These are phyloP conservation scores for Gasterosteus aculeatus DNA, from an alignment of 2,113 vertebrate genomes.

Conservation along the genomic window DNA sequence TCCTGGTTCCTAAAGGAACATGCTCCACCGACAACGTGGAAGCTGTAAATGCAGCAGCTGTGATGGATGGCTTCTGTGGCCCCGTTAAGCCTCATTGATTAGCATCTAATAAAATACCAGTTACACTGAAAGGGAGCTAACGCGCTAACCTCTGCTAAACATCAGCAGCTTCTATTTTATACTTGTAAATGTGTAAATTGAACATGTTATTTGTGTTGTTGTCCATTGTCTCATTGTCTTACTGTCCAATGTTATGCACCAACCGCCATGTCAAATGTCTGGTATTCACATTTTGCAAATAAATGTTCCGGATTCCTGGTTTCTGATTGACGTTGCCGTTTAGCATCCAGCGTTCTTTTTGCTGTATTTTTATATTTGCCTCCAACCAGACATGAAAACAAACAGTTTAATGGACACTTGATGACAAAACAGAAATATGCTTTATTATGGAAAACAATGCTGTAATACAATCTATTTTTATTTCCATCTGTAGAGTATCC, in stretches of 20 bases:
- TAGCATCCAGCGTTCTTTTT: background rate
- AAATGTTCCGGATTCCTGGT: no score
- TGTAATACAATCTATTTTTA: background rate
- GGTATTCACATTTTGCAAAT: no score
- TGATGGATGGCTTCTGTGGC: slow-evolving; percentile 14
- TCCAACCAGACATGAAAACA: background rate
- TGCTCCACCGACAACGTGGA: no score
- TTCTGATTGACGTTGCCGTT: slow-evolving; percentile 1
- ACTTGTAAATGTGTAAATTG: no score
- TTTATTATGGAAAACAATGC: background rate
- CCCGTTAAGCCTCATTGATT: slow-evolving; percentile 37
- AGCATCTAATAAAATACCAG: slow-evolving; percentile 54
- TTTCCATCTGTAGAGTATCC: background rate
- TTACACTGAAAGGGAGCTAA: slow-evolving; percentile 15
- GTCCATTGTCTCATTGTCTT: no score
- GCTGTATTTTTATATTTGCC: background rate
- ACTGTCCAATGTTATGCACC: no score
- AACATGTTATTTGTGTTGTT: no score
- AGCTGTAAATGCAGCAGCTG: background rate
- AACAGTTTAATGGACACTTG: background rate
- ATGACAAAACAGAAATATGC: background rate
- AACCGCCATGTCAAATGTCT: no score
- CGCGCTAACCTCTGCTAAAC: no score
- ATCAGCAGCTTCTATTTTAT: no score
- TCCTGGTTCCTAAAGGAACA: no score